phyloP scores from a whole-genome alignment of 2,888 invertebrate species.

The Formica aserva region DNA sequence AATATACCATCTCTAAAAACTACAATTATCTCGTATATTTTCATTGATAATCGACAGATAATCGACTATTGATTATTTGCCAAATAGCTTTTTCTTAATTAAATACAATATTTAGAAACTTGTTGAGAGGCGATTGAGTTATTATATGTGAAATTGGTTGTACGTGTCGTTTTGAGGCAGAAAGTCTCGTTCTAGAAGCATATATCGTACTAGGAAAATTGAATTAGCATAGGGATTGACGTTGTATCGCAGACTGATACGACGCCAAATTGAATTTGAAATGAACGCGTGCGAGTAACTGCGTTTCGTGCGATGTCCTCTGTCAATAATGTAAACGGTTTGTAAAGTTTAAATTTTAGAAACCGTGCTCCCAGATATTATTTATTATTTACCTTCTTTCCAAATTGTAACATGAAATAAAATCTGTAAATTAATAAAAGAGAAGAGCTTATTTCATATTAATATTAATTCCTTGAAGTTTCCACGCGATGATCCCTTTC shows the following conservation, averaged over 20 bases:
- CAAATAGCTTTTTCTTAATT: background rate
- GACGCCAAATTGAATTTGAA: conserved; percentile 72
- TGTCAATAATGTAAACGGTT: conserved; percentile 52
- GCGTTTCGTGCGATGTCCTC: conserved; percentile 13
- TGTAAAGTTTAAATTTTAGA: conserved; percentile 45
- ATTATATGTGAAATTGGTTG: background rate
- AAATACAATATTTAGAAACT: background rate
- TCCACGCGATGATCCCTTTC: background rate
- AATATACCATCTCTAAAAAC: background rate
- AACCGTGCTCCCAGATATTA: background rate
- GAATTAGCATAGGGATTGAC: conserved; percentile 71
- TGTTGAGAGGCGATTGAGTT: too few species aligned
- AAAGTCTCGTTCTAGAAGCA: conserved; percentile 55
- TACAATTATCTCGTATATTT: background rate
- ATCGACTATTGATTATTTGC: background rate
- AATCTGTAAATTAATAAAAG: background rate
- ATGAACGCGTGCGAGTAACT: conserved; percentile 53
- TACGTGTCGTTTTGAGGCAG: background rate
- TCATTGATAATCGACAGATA: background rate
- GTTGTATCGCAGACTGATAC: conserved; percentile 69
- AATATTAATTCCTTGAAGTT: background rate
- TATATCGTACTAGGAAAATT: conserved; percentile 54
- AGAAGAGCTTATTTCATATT: background rate
- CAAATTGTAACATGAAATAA: background rate
- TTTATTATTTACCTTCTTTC: background rate